phyloP scores from a whole-genome alignment of 2,888 invertebrate genomes.

The Phyto melanocephala region DNA sequence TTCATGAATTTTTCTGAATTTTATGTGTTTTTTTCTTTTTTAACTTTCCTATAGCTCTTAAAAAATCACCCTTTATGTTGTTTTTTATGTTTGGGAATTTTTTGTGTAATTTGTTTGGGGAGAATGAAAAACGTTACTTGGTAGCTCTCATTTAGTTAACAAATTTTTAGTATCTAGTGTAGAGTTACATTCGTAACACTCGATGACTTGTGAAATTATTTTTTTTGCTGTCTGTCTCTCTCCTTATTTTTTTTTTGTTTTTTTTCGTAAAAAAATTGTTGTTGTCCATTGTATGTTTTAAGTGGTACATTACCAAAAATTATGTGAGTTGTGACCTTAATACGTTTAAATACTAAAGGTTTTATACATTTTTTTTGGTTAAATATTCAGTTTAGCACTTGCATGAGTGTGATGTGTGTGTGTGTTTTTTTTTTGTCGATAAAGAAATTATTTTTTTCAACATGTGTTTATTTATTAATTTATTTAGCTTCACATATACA shows the following conservation, averaged over 20 bases:
- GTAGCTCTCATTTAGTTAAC: too few species aligned
- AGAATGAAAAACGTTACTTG: too few species aligned
- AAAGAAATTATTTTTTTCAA: conserved; percentile 50
- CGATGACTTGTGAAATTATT: background rate
- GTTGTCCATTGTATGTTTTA: conserved; percentile 30
- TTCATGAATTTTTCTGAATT: too few species aligned
- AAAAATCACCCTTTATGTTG: too few species aligned
- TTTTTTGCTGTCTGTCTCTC: background rate
- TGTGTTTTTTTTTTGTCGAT: background rate
- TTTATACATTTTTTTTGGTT: conserved; percentile 40
- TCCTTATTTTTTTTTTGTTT: conserved; percentile 5
- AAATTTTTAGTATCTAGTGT: too few species aligned
- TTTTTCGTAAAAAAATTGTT: background rate
- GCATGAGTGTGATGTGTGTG: background rate
- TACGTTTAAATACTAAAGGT: conserved; percentile 37
- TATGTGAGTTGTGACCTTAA: conserved; percentile 56
- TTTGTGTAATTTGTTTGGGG: too few species aligned
- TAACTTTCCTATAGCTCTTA: too few species aligned
- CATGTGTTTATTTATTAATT: conserved; percentile 27
- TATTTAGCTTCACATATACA: background rate
- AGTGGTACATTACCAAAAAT: conserved; percentile 53
- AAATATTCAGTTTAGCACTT: background rate
- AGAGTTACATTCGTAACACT: conserved; percentile 53
- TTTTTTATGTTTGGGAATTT: too few species aligned
- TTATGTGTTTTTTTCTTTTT: too few species aligned